Percentiles rank a stretch among this genome's conserved stretches.
Evolutionary conservation across 2,888 invertebrate genomes (phyloP).

Genomic region (Quadroppia sp.): DNA sequence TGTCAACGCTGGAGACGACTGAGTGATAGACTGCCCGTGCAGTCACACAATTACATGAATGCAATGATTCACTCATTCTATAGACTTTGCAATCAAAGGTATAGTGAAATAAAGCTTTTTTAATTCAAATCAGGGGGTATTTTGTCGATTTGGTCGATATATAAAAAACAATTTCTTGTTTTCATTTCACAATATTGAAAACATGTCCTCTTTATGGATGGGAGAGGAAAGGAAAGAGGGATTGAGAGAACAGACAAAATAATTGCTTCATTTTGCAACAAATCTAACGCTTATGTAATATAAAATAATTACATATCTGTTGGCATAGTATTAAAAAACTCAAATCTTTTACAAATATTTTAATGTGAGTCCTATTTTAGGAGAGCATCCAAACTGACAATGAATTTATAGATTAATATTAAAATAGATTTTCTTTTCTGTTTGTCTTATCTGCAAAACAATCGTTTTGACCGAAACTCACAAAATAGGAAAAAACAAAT

Average conservation of each 20-base stretch:
- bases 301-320: not conserved
- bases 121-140: no score
- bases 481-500: not conserved
- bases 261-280: not conserved
- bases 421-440: not conserved
- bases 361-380: not conserved
- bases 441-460: not conserved
- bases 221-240: not conserved
- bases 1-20: conserved; percentile 8
- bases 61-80: not conserved
- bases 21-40: not conserved
- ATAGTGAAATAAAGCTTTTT: not conserved
- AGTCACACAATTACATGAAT: conserved; percentile 21
- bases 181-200: no score
- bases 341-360: no score
- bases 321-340: no score
- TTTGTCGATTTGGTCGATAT: no score
- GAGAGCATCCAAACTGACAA: not conserved
- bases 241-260: not conserved
- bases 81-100: not conserved
- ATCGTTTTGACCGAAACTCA: not conserved
- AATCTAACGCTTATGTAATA: not conserved
- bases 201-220: no score
- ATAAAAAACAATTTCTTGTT: no score
- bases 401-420: not conserved